These are phyloP conservation scores for Capitella teleta DNA, from an alignment of 1,140 invertebrate genomes.

Conservation along the genomic window DNA sequence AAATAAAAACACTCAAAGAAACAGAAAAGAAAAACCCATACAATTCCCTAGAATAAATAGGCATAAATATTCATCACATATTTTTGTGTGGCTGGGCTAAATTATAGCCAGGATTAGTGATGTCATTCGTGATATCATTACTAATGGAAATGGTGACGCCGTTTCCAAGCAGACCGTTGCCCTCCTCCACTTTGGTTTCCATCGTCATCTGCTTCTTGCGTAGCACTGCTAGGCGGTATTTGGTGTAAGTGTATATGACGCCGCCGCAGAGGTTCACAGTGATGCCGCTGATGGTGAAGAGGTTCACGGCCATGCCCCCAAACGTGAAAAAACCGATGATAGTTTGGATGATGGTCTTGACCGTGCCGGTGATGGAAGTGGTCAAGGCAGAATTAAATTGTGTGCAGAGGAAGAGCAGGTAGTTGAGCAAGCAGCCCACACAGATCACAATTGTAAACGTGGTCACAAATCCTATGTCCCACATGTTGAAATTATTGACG, in stretches of 20 bases:
- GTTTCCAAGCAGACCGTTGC: too few species aligned
- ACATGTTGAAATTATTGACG: not conserved
- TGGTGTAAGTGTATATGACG: slow-evolving; percentile 40
- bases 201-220: too few species aligned
- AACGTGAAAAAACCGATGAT: slow-evolving; percentile 45
- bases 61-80: too few species aligned
- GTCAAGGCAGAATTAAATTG: slow-evolving; percentile 45
- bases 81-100: too few species aligned
- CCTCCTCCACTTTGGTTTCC: too few species aligned
- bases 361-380: slow-evolving; percentile 44
- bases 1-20: too few species aligned
- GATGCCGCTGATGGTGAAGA: slow-evolving; percentile 36
- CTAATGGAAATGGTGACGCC: too few species aligned
- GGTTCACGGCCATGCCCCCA: slow-evolving; percentile 40
- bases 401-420: slow-evolving; percentile 46
- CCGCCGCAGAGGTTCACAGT: slow-evolving; percentile 39
- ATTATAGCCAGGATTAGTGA: too few species aligned
- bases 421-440: slow-evolving; percentile 44
- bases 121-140: too few species aligned
- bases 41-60: too few species aligned
- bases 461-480: slow-evolving; percentile 27
- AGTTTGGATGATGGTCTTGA: slow-evolving; percentile 45
- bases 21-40: too few species aligned
- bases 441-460: slow-evolving; percentile 35
- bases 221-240: too few species aligned